phyloP scores from a whole-genome alignment of 2,888 invertebrate species.

The Drosophila picticornis region DNA sequence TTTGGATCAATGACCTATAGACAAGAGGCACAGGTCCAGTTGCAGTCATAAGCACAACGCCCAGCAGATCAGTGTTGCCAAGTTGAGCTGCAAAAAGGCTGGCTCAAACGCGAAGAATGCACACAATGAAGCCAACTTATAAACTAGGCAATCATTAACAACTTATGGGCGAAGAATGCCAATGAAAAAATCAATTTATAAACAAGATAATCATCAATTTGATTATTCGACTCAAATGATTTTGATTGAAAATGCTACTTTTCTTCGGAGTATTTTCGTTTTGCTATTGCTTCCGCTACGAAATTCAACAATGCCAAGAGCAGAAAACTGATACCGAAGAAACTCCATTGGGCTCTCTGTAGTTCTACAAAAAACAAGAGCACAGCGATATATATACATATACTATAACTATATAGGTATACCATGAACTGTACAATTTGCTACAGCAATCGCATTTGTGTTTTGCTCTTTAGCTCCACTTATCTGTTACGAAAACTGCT shows the following conservation, averaged over 20 bases:
- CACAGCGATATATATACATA: not conserved
- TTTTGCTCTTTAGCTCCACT: not conserved
- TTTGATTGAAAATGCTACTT: not conserved
- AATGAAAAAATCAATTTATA: not conserved
- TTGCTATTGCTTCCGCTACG: not conserved
- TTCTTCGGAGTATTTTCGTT: not conserved
- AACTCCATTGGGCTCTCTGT: not conserved
- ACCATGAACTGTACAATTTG: not conserved
- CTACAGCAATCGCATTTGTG: not conserved
- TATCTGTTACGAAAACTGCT: not conserved
- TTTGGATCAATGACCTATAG: constrained; percentile 70
- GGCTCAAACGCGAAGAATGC: not conserved
- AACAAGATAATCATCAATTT: not conserved
- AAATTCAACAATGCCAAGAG: not conserved
- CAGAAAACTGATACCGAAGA: not conserved
- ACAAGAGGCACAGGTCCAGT: constrained; percentile 17
- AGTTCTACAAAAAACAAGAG: not conserved
- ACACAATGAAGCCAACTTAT: not conserved
- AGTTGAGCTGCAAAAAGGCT: constrained; percentile 7
- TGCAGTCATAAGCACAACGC: constrained; percentile 11
- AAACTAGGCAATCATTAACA: not conserved
- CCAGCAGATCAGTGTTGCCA: constrained; percentile 12
- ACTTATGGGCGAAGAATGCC: not conserved
- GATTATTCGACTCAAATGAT: not conserved
- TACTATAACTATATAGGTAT: not conserved